Conservation (phyloP, 2,113 vertebrate genomes). For the Castor canadensis region DNA sequence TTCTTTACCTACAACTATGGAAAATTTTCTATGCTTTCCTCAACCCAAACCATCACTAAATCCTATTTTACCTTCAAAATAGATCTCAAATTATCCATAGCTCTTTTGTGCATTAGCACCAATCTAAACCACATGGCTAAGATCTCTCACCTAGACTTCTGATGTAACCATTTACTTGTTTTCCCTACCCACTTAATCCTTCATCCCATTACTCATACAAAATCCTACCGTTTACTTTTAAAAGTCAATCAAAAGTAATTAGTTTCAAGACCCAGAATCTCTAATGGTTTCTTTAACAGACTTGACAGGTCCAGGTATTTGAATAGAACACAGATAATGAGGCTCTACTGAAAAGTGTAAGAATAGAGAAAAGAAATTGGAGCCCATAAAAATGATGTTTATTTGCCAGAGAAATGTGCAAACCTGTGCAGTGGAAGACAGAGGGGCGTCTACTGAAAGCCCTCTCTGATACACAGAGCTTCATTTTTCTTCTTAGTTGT, state of each 20-base stretch:
- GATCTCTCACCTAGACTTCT: not conserved
- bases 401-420: not conserved
- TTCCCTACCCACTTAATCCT: not conserved
- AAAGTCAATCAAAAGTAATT: constrained; percentile 16
- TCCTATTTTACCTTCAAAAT: constrained; percentile 22
- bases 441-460: not conserved
- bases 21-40: not conserved
- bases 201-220: not conserved
- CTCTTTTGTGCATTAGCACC: not conserved
- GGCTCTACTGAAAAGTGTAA: not conserved
- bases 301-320: not conserved
- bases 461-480: not conserved
- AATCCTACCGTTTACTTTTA: not conserved
- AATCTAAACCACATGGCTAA: not conserved
- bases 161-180: not conserved
- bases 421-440: not conserved
- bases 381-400: not conserved
- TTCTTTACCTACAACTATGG: not conserved
- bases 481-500: not conserved
- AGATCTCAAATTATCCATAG: not conserved
- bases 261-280: not conserved
- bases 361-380: not conserved
- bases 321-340: not conserved
- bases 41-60: not conserved
- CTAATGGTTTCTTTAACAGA: not conserved